A percentile compares a stretch with the other conserved stretches of the same genome.
phyloP scores from a whole-genome alignment of 2,888 invertebrate species.

The Phyllotreta striolata region DNA sequence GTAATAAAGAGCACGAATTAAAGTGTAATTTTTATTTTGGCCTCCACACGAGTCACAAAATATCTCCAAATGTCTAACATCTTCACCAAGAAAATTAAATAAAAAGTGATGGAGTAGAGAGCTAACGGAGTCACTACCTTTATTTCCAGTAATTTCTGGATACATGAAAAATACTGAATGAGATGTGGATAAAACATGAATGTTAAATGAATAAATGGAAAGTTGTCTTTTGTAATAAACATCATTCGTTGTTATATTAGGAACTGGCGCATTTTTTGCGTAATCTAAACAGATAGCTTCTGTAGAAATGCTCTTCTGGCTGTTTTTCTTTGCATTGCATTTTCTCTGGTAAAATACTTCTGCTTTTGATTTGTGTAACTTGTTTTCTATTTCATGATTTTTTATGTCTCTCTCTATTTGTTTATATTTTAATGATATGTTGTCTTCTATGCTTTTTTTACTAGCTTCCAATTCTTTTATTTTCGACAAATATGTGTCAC shows the following conservation, averaged over 20 bases:
- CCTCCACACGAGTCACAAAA: slow-evolving; percentile 17
- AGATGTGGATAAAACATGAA: slow-evolving; percentile 20
- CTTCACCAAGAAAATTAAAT: too few relatives aligned
- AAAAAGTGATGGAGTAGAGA: slow-evolving; percentile 29
- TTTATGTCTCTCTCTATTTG: too few relatives aligned
- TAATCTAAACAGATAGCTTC: too few relatives aligned
- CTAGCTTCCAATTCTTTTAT: too few relatives aligned
- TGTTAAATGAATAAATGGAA: slow-evolving; percentile 17
- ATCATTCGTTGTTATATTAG: slow-evolving; percentile 21
- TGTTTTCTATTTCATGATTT: slow-evolving; percentile 21
- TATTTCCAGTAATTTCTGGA: slow-evolving; percentile 15
- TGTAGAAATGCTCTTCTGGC: too few relatives aligned
- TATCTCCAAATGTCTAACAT: slow-evolving; percentile 28
- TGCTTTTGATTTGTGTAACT: slow-evolving; percentile 26
- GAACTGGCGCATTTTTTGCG: slow-evolving; percentile 22
- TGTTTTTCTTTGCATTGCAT: slow-evolving; percentile 26
- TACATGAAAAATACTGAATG: slow-evolving; percentile 16
- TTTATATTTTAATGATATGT: too few relatives aligned
- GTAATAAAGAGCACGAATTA: slow-evolving; percentile 29
- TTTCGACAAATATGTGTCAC: too few relatives aligned
- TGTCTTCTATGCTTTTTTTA: too few relatives aligned
- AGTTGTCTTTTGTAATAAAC: slow-evolving; percentile 24
- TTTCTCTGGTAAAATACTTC: slow-evolving; percentile 29
- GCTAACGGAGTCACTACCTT: slow-evolving; percentile 27
- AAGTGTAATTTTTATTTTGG: slow-evolving; percentile 23